Evolutionary conservation across 2,797 vertebrate species (phyloP), one percentile per base, ranked within the genome.

Genomic region (Chelmon rostratus): DNA sequence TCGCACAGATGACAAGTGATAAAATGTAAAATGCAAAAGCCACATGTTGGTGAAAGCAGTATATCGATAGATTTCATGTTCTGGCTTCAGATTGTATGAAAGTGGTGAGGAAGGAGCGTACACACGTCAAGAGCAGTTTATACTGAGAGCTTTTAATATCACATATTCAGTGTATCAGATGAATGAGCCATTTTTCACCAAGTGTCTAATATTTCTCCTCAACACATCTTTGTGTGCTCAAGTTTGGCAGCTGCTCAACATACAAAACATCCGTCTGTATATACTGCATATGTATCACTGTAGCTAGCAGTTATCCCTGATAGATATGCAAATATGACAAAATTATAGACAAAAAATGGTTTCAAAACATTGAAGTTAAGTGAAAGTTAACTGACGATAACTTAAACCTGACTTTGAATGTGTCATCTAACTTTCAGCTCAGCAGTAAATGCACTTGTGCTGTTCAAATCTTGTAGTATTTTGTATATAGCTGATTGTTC

Each of bases 381-480:
- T 37, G 6, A 6, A 18, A n/a, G 2, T 44, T 6, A 62, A 56
- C 10, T 21, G 28, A 35, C n/a, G n/a, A 28, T 40, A 38, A 53
- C 19, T 40, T 33, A 42, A 62, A 37, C 23, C 33, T 28, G 47
- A 70, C 23, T 71, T 74, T 25, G 9, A 25, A 67, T 79, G 70
- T 68, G 8, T 52, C 49, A 6, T 68, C 56, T 23, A 38, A 76
- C 52, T 68, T 52, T 53, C 46, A 76, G 65, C 57, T 38, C 56
- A 52, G 61, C 49, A 56, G 58, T 68, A 49, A 81, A 86, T 90
- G 88, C 89, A 91, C 91, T 88, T 74, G 5, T 46, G 56, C 15
- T 78, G 5, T 69, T 75, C 33, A 46, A 42, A 40, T 50, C 35
- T 66, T 50, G 31, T 74, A 37, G 12, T 47, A 40, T 78, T 81